phyloP scores from a whole-genome alignment of 2,888 invertebrate genomes.

The Trachelus tabidus region DNA sequence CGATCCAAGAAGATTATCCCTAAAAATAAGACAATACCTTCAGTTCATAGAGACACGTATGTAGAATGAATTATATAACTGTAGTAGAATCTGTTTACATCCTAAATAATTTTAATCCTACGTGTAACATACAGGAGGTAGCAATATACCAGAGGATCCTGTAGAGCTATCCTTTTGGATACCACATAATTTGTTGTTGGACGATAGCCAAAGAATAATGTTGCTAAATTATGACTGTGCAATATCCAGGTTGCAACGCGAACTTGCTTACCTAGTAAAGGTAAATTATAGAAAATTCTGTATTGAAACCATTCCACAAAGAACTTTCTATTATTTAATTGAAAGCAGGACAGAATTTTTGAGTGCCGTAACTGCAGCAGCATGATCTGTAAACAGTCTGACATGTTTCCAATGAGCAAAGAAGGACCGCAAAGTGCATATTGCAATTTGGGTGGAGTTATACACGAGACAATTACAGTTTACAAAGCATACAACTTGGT shows the following conservation, averaged over 20 bases:
- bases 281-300: slow-evolving; percentile 47
- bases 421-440: slow-evolving; percentile 85
- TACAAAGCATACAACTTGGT: slow-evolving; percentile 68
- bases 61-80: slow-evolving; percentile 6
- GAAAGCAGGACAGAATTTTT: slow-evolving; percentile 57
- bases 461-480: slow-evolving; percentile 84
- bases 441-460: slow-evolving; percentile 82
- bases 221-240: slow-evolving; percentile 77
- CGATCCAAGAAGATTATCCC: slow-evolving; percentile 67
- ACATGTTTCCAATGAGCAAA: slow-evolving; percentile 84
- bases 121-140: slow-evolving; percentile 57
- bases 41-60: slow-evolving; percentile 54
- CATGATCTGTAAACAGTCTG: slow-evolving; percentile 72
- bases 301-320: slow-evolving; percentile 17
- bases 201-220: slow-evolving; percentile 72
- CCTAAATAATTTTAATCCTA: neutral
- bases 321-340: slow-evolving; percentile 24
- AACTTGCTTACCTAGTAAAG: slow-evolving; percentile 67
- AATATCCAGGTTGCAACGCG: slow-evolving; percentile 74
- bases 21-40: slow-evolving; percentile 59
- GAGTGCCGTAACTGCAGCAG: slow-evolving; percentile 68
- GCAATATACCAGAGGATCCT: slow-evolving; percentile 73
- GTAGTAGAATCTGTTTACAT: neutral
- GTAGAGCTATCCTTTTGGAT: slow-evolving; percentile 83
- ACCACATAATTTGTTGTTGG: slow-evolving; percentile 79